These are phyloP conservation scores for Aproaerema taeniolella DNA, from an alignment of 2,888 invertebrate species.

Conservation along the genomic window DNA sequence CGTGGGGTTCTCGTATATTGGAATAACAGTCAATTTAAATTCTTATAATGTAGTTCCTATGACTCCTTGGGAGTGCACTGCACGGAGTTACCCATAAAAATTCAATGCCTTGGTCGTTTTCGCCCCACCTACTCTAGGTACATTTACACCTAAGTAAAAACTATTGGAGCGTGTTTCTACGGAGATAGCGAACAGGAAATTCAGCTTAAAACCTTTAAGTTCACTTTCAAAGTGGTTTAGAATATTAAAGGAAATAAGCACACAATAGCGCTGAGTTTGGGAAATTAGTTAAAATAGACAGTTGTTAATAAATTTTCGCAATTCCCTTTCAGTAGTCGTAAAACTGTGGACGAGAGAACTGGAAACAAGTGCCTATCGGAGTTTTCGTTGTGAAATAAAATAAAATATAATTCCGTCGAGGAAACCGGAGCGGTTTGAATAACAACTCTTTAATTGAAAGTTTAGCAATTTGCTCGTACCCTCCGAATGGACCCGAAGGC, in stretches of 20 bases:
- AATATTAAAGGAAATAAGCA: conserved; percentile 20
- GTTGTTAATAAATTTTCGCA: conserved; percentile 47
- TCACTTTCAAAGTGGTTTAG: not conserved
- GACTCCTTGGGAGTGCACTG: conserved; percentile 11
- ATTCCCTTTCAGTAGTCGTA: conserved; percentile 49
- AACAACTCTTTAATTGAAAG: conserved; percentile 78
- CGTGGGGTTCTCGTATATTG: conserved; percentile 2
- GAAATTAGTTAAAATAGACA: conserved; percentile 40
- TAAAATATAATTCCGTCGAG: conserved; percentile 69
- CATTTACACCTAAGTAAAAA: conserved; percentile 11
- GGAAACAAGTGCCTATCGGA: conserved; percentile 61
- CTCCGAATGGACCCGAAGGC: conserved; percentile 71
- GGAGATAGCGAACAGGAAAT: conserved; percentile 5
- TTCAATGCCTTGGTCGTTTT: conserved; percentile 12
- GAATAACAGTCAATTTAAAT: conserved; percentile 12
- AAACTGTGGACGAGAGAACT: conserved; percentile 51
- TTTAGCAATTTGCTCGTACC: conserved; percentile 76
- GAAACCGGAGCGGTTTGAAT: conserved; percentile 69
- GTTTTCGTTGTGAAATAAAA: conserved; percentile 65
- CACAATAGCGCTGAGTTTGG: conserved; percentile 22
- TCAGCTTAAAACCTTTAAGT: conserved; percentile 8
- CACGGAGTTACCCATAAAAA: conserved; percentile 13
- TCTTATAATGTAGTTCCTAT: conserved; percentile 10
- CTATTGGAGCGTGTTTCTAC: conserved; percentile 3
- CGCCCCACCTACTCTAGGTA: conserved; percentile 6